Evolutionary conservation across 2,888 invertebrate species (phyloP).

Genomic region (Cremastobaeus sp.): DNA sequence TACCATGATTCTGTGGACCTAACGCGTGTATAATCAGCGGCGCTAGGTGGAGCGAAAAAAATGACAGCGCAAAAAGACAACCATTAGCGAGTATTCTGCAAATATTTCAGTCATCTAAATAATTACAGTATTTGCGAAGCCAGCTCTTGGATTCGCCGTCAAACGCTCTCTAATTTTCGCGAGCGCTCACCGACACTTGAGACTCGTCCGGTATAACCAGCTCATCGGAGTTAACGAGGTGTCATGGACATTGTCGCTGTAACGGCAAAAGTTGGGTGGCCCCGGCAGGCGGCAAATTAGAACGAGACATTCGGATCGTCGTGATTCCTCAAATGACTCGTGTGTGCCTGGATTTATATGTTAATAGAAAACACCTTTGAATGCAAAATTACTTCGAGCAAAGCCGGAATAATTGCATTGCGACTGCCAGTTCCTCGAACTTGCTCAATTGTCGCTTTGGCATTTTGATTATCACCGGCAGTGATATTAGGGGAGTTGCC

Average conservation of each 20-base stretch:
- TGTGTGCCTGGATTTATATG: constrained; percentile 38
- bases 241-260: constrained; percentile 52
- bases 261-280: constrained; percentile 34
- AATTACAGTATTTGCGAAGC: constrained; percentile 50
- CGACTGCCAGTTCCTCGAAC: not conserved
- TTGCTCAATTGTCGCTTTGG: constrained; percentile 1
- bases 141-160: constrained; percentile 35
- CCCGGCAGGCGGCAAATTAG: constrained; percentile 43
- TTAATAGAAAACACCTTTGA: constrained; percentile 49
- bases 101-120: constrained; percentile 57
- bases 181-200: constrained; percentile 36
- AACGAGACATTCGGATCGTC: constrained; percentile 10
- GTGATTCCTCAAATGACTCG: constrained; percentile 44
- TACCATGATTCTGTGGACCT: constrained; percentile 20
- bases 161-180: constrained; percentile 53
- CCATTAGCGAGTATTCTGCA: constrained; percentile 40
- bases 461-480: constrained; percentile 14
- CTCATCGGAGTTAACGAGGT: constrained; percentile 56
- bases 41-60: constrained; percentile 12
- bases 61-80: constrained; percentile 9
- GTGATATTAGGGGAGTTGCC: constrained; percentile 8
- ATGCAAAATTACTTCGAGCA: constrained; percentile 23
- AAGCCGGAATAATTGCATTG: constrained; percentile 5
- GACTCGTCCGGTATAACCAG: constrained; percentile 33
- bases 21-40: constrained; percentile 46